Percentiles rank a stretch among this genome's conserved stretches.
Conservation (phyloP, 2,797 vertebrate genomes). For the Leuciscus waleckii region DNA sequence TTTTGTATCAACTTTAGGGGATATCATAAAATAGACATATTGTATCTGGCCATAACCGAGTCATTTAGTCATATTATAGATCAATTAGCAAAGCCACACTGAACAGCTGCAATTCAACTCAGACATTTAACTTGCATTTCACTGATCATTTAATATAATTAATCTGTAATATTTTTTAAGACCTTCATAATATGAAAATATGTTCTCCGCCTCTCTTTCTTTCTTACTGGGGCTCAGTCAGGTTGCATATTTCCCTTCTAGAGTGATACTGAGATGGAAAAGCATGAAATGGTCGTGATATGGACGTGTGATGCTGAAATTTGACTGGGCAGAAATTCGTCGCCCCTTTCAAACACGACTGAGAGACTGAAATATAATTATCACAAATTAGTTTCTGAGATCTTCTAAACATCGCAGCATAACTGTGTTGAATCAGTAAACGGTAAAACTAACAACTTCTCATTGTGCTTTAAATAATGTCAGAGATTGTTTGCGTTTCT, state of each 20-base stretch:
- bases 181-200: not conserved
- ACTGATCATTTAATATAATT: not conserved
- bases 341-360: slow-evolving; percentile 48
- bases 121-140: not conserved
- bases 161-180: not conserved
- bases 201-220: not conserved
- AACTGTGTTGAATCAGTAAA: slow-evolving; percentile 21
- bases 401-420: not conserved
- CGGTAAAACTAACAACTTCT: not conserved
- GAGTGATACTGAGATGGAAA: slow-evolving; percentile 29
- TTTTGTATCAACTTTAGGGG: not conserved
- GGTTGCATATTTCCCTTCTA: not conserved
- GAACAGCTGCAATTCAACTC: not conserved
- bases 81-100: not conserved
- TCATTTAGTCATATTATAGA: not conserved
- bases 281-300: slow-evolving; percentile 53
- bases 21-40: not conserved
- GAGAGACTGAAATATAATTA: slow-evolving; percentile 43
- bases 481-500: not conserved
- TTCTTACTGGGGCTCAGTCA: not conserved
- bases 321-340: slow-evolving; percentile 47
- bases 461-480: not conserved
- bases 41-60: not conserved
- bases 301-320: slow-evolving; percentile 45
- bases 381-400: slow-evolving; percentile 31